Conservation (phyloP, 2,113 vertebrate genomes). For the Tychaedon coryphoeus region DNA sequence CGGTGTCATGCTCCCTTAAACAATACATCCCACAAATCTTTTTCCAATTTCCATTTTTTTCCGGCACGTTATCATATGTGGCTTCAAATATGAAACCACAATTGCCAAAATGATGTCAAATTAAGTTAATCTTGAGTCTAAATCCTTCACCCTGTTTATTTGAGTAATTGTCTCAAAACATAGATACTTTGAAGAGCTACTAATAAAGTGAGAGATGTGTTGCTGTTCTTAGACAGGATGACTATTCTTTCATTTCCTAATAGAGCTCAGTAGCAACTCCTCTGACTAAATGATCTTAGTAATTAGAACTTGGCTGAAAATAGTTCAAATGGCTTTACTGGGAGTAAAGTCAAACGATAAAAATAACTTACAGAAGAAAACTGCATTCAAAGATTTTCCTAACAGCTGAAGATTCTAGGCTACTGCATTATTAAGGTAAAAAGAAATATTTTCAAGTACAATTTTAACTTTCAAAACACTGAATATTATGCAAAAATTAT, state of each 20-base stretch:
- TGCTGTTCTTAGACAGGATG: background rate
- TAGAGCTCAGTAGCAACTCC: background rate
- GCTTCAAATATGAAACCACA: background rate
- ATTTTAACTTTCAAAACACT: background rate
- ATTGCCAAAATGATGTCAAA: background rate
- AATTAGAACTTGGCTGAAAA: background rate
- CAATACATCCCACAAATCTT: background rate
- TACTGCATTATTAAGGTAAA: background rate
- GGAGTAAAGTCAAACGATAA: background rate
- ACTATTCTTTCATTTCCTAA: background rate
- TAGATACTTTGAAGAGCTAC: background rate
- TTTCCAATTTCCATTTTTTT: background rate
- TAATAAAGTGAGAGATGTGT: background rate
- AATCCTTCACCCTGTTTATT: background rate
- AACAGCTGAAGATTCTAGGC: background rate
- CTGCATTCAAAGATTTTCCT: background rate
- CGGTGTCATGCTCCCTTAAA: fast-evolving
- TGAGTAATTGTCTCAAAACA: background rate
- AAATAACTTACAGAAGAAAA: background rate
- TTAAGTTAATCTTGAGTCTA: background rate
- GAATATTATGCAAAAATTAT: background rate
- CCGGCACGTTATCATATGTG: background rate
- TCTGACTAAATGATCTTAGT: background rate
- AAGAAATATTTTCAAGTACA: background rate
- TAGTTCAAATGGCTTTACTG: background rate